Evolutionary conservation across 2,888 invertebrate genomes (phyloP), one percentile per base, ranked within the genome.

Genomic region (Dryobotodes eremita): DNA sequence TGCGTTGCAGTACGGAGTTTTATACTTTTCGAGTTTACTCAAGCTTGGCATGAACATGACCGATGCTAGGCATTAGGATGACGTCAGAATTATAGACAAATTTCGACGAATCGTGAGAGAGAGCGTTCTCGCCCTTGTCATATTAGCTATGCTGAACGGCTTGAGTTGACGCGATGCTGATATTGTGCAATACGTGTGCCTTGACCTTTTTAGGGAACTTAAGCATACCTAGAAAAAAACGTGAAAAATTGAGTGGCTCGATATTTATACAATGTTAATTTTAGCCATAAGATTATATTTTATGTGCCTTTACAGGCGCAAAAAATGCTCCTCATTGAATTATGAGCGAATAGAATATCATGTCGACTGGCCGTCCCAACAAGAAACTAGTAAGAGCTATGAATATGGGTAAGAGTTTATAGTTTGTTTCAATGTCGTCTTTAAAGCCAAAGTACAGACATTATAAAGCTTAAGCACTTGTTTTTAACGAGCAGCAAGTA

Each of bases 331-430:
- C 17, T 36, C 66, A 23, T 42, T 61, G 26, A 65, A 79, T 17
- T 65, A 74, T 53, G 79, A 71, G 17, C 23, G 65, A 8, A 55
- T 15, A 20, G 80, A 80, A 71, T 11, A 66, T 61, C 0, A 46
- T 55, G 65, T 80, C 4, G 4, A 7, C 23, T 80, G 80, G 80
- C 80, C 80, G 15, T 0, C 23, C 2, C 1, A 62, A 70, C 2
- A 31, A 36, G 31, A 42, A 66, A 3, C 6, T 10, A 20, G 8
- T 26, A 36, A 62, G 7, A n/a, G 17, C 23, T 62, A 53, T 62
- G 31, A 64, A 48, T 15, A 77, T 23, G 17, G 66, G 77, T 77
- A 66, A 75, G 77, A 17, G 17, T 55, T 68, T 74, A 46, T 55
- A 23, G 1, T 68, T 57, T 50, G 17, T 17, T 68, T 48, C 2